These are phyloP conservation scores for Anthophora plumipes DNA, from an alignment of 2,888 invertebrate genomes.

Conservation along the genomic window DNA sequence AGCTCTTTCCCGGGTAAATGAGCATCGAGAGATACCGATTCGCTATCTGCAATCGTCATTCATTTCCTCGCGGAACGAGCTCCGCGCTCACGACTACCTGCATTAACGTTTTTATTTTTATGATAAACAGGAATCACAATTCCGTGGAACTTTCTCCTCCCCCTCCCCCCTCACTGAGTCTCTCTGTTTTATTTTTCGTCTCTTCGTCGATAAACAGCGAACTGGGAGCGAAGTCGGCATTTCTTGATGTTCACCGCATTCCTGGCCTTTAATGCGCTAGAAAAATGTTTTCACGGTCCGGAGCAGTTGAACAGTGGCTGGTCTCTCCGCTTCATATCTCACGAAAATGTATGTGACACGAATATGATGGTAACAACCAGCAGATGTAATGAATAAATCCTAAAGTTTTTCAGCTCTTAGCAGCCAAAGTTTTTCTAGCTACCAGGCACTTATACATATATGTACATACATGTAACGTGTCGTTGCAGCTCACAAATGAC, in stretches of 20 bases:
- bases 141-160: not conserved
- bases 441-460: not conserved
- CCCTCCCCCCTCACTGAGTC: not conserved
- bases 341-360: slow-evolving; percentile 64
- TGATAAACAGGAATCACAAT: slow-evolving; percentile 53
- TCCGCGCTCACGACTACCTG: not conserved
- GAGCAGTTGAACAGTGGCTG: slow-evolving; percentile 43
- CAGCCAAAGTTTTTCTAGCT: slow-evolving; percentile 27
- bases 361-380: slow-evolving; percentile 60
- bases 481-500: not conserved
- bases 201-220: slow-evolving; percentile 43
- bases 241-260: slow-evolving; percentile 59
- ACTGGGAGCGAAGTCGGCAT: slow-evolving; percentile 17
- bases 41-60: slow-evolving; percentile 55
- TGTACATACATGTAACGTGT: not conserved
- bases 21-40: slow-evolving; percentile 55
- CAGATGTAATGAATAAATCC: slow-evolving; percentile 70
- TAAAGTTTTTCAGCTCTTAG: slow-evolving; percentile 53
- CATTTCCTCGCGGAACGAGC: slow-evolving; percentile 48
- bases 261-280: slow-evolving; percentile 66
- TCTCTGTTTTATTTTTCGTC: not conserved
- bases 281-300: slow-evolving; percentile 67
- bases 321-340: slow-evolving; percentile 61
- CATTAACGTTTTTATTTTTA: slow-evolving; percentile 61
- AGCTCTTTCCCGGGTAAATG: slow-evolving; percentile 45